Conservation (phyloP, 2,888 invertebrate genomes). For the Microctonus aethiopoides region DNA sequence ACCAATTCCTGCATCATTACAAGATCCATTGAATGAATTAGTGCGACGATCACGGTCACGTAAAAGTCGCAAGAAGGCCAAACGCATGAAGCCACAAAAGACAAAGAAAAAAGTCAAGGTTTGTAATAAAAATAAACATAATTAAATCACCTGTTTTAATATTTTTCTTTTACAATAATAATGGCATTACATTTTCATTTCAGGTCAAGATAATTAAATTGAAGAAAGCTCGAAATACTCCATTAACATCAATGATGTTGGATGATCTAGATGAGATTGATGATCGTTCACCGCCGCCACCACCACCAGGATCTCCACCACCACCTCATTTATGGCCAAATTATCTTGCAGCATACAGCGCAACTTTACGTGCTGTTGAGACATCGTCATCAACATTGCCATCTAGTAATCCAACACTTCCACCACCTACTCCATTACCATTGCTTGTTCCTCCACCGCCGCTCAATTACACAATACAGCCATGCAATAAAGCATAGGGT, state of each 20-base stretch:
- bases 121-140: constrained; percentile 22
- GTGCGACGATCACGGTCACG: constrained; percentile 54
- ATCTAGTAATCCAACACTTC: constrained; percentile 42
- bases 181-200: constrained; percentile 27
- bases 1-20: constrained; percentile 52
- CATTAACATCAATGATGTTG: constrained; percentile 60
- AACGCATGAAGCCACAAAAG: constrained; percentile 69
- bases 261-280: constrained; percentile 70
- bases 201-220: constrained; percentile 68
- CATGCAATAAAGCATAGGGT: constrained; percentile 60
- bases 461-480: constrained; percentile 63
- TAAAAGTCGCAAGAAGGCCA: constrained; percentile 69
- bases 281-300: constrained; percentile 71
- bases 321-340: constrained; percentile 70
- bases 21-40: constrained; percentile 49
- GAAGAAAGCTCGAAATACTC: constrained; percentile 62
- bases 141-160: not conserved
- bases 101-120: constrained; percentile 70
- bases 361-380: constrained; percentile 39
- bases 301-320: constrained; percentile 73
- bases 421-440: constrained; percentile 64
- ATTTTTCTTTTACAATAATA: no score
- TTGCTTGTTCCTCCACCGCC: constrained; percentile 64
- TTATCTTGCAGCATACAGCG: constrained; percentile 59
- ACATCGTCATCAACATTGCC: constrained; percentile 26